Evolutionary conservation across 1,140 invertebrate species (phyloP).

Genomic region (Centruroides vittatus): DNA sequence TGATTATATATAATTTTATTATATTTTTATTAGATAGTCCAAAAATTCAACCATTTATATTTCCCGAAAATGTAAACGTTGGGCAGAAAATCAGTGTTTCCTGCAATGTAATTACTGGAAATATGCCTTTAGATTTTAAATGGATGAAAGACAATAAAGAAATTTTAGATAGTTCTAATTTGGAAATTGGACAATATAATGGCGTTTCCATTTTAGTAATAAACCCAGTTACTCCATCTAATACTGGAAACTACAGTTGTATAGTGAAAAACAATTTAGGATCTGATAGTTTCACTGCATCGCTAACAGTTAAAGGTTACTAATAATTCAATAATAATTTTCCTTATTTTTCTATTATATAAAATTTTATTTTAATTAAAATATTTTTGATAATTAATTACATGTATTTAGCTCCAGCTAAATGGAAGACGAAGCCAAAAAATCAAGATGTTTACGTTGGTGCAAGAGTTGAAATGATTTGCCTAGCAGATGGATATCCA

Average conservation of each 20-base stretch:
- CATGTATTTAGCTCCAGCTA: slow-evolving; percentile 62
- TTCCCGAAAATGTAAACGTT: slow-evolving; percentile 3
- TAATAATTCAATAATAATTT: background rate
- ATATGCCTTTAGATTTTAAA: slow-evolving; percentile 45
- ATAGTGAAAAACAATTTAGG: slow-evolving; percentile 49
- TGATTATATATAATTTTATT: background rate
- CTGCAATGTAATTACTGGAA: slow-evolving; percentile 54
- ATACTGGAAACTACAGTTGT: slow-evolving; percentile 59
- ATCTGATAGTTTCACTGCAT: slow-evolving; percentile 42
- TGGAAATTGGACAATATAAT: slow-evolving; percentile 19
- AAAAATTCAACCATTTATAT: slow-evolving; percentile 7
- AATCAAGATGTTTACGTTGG: slow-evolving; percentile 90
- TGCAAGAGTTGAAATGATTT: slow-evolving; percentile 81
- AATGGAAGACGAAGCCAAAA: slow-evolving; percentile 88
- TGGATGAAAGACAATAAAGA: slow-evolving; percentile 28
- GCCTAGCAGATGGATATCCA: slow-evolving; percentile 89
- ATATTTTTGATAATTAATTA: background rate
- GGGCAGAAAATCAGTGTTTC: slow-evolving; percentile 1
- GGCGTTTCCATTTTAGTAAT: slow-evolving; percentile 29
- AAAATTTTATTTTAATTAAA: background rate
- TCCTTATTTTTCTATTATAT: background rate
- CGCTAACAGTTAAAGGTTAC: slow-evolving; percentile 40
- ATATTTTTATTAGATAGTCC: slow-evolving; percentile 3
- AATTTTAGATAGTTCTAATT: slow-evolving; percentile 20
- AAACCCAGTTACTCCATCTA: slow-evolving; percentile 29